Evolutionary conservation across 2,888 invertebrate species (phyloP), one percentile per base, ranked within the genome.

Genomic region (Ellobium chinense): DNA sequence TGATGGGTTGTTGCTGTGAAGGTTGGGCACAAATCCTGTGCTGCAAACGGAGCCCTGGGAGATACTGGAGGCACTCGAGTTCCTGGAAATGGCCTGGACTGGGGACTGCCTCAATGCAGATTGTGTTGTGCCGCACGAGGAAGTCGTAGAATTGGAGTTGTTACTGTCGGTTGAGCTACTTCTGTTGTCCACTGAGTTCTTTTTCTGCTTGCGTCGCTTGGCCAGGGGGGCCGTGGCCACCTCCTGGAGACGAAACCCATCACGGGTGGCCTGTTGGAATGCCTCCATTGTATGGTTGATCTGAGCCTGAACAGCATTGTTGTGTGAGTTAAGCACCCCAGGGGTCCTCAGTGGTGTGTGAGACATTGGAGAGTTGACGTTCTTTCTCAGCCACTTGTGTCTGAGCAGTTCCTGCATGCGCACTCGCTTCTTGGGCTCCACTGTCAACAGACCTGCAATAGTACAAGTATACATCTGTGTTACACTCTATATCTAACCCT

Each of bases 161-260:
- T 88, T 88, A 83, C 91, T 90, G 81, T 91, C 91, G 29, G 90
- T 89, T 7, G 90, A 89, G 66, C 88, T 89, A 83, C 90, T 90
- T 36, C 90, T 84, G 56, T 87, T 88, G 80, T 91, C 89, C 27
- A 85, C 82, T 0, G 89, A 89, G 70, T 87, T 89, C 74, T 94
- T 94, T 85, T 93, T 93, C 90, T 94, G 93, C 88, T 95, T 94
- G 4, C 96, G 94, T 37, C 96, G 93, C 90, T 96, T 95, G 18
- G 96, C 96, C 77, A 96, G 93, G 85, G 95, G 95, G 0, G 96
- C 96, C 78, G 95, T 95, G 39, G 95, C 94, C 0, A 96, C 96
- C 87, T 96, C 96, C 91, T 96, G 94, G 79, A 96, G 93, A 65
- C 95, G 94, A 91, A 96, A 96, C n/a, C 96, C 96, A 89, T 95